These are phyloP conservation scores for Eptatretus burgeri DNA, from an alignment of 2,113 vertebrate genomes.

Conservation along the genomic window DNA sequence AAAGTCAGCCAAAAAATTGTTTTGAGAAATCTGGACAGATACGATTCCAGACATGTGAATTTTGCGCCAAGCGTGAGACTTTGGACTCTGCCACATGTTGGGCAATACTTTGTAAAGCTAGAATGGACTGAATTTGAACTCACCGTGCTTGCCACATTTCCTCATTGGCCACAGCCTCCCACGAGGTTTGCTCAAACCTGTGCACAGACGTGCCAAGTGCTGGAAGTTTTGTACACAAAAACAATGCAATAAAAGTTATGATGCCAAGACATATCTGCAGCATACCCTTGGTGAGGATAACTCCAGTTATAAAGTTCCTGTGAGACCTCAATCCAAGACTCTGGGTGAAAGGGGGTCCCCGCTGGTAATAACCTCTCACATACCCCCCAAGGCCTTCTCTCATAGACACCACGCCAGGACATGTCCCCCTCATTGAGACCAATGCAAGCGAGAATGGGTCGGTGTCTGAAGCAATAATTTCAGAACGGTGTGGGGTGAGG, in stretches of 20 bases:
- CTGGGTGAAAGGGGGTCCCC: constrained; percentile 29
- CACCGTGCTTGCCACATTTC: constrained; percentile 99
- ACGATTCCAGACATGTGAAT: constrained; percentile 17
- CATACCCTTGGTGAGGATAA: constrained; percentile 10
- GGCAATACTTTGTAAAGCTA: constrained; percentile 59
- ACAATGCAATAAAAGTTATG: background rate
- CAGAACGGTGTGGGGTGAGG: too few species aligned
- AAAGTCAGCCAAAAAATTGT: background rate
- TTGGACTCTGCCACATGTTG: constrained; percentile 17
- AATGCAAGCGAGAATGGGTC: constrained; percentile 42
- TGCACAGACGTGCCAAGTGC: constrained; percentile 10
- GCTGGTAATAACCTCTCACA: constrained; percentile 54
- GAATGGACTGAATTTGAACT: constrained; percentile 84
- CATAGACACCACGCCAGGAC: constrained; percentile 44
- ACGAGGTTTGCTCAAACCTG: constrained; percentile 56
- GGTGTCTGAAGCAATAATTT: background rate
- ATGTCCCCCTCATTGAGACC: constrained; percentile 58
- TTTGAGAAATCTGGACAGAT: background rate
- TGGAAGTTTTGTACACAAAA: background rate
- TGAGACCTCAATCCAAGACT: constrained; percentile 35
- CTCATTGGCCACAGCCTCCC: constrained; percentile 80
- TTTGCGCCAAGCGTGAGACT: constrained; percentile 70
- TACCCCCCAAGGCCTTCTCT: constrained; percentile 50
- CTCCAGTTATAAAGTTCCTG: constrained; percentile 65
- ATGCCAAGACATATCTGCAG: background rate